Conservation (phyloP, 2,888 invertebrate species). For the Eupithecia subumbrata region DNA sequence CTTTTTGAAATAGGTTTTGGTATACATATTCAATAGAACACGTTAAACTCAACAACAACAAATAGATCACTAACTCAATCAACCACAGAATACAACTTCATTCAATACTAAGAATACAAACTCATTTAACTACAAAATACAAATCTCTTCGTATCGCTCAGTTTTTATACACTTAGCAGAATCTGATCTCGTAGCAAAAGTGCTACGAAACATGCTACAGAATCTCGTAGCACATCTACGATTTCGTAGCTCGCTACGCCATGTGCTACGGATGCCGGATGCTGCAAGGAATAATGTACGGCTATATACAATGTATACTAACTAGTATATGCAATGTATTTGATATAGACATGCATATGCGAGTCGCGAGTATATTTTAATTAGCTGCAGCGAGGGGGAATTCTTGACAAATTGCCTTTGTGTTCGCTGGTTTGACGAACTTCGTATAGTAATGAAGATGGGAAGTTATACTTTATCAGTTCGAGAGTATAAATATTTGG, state of each 20-base stretch:
- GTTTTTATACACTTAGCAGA: not conserved
- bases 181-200: slow-evolving; percentile 16
- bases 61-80: not conserved
- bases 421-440: slow-evolving; percentile 16
- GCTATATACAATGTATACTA: slow-evolving; percentile 4
- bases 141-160: not conserved
- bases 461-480: not conserved
- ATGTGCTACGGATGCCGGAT: slow-evolving; percentile 56
- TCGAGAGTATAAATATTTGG: not conserved
- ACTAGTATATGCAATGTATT: slow-evolving; percentile 4
- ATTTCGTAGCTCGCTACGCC: slow-evolving; percentile 55
- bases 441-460: not conserved
- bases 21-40: not conserved
- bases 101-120: not conserved
- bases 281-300: slow-evolving; percentile 48
- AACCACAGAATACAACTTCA: not conserved
- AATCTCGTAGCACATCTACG: slow-evolving; percentile 51
- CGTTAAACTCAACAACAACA: not conserved
- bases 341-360: slow-evolving; percentile 12
- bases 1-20: too few species aligned
- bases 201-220: slow-evolving; percentile 19
- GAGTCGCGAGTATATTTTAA: slow-evolving; percentile 30
- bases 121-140: not conserved
- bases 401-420: slow-evolving; percentile 28
- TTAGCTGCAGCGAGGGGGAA: slow-evolving; percentile 24